Base-by-base conservation (phyloP, 2,797 vertebrate species). In the Protosalanx chinensis region DNA sequence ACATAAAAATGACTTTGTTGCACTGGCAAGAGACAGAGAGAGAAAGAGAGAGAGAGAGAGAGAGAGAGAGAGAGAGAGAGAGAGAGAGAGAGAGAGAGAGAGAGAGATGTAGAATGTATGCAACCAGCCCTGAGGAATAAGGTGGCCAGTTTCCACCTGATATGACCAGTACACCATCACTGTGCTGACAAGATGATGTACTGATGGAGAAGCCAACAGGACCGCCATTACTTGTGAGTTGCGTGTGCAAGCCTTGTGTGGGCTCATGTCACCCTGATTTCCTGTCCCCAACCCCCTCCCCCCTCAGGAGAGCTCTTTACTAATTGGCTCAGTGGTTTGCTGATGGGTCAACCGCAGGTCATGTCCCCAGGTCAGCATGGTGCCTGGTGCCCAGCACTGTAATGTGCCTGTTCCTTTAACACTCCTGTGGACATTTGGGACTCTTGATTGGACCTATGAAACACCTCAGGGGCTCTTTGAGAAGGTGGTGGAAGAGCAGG, bases 281-380 rank as follows among this genome's bases (percentile, higher is more conserved):
- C 60, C 66, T 74, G 78, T 80, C 37, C 70, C 72, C 79, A 27
- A 1, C 23, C 23, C 23, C 23, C 23, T 1, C 23, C 23, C 23
- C 23, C 23, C 23, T 27, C 58, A 13, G 77, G 81, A 77, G 68
- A 74, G 23, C 60, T 57, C 60, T 0, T 33, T 76, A 71, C 78
- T 89, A 90, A 90, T 88, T 90, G 85, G 82, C 73, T 63, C 77
- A 74, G 78, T 81, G 82, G 82, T 87, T 85, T 81, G 77, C 78
- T n/a, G 57, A 53, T 56, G 79, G 86, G 82, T 90, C 85, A 86
- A 76, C 70, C 67, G 79, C 71, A 71, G 83, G 84, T 81, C 74
- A 79, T 59, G 68, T 79, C 79, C 72, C 8, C 29, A 62, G 81
- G 85, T 82, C 83, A 83, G 58, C 71, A 66, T 63, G 72, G 74